Conservation (phyloP, 1,140 invertebrate species). For the Dinoponera quadriceps region DNA sequence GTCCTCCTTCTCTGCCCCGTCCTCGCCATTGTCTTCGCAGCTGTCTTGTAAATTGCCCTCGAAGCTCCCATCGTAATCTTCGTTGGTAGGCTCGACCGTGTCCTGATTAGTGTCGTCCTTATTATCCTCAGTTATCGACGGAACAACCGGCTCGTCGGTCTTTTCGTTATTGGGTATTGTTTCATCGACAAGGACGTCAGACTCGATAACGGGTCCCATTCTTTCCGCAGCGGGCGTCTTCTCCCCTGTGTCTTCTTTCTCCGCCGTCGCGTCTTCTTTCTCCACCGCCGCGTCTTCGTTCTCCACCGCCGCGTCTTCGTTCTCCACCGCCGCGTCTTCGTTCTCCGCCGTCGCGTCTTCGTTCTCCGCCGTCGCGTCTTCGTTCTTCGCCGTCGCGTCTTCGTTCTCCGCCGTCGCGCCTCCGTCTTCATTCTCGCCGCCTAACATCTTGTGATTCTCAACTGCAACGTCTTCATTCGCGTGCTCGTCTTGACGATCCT, state of each 20-base stretch:
- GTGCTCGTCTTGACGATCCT: not conserved
- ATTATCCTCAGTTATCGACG: not conserved
- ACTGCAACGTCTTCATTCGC: constrained; percentile 8
- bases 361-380: not conserved
- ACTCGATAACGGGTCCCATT: not conserved
- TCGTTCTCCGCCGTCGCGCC: not conserved
- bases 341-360: not conserved
- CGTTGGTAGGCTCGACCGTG: not conserved
- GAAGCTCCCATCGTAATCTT: not conserved
- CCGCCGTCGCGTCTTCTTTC: not conserved
- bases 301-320: constrained; percentile 14
- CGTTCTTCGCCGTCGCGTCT: not conserved
- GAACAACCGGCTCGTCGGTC: not conserved
- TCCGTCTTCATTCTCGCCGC: not conserved
- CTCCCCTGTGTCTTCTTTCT: not conserved
- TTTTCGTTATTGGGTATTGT: not conserved
- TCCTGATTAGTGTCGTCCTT: not conserved
- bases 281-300: not conserved
- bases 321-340: not conserved
- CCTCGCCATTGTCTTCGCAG: not conserved
- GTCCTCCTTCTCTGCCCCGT: not conserved
- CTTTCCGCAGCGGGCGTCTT: not conserved
- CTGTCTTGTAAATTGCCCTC: constrained; percentile 1
- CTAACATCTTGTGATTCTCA: not conserved
- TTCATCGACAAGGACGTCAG: not conserved